Evolutionary conservation across 2,888 invertebrate species (phyloP), one percentile per base, ranked within the genome.

Genomic region (Polia nebulosa): DNA sequence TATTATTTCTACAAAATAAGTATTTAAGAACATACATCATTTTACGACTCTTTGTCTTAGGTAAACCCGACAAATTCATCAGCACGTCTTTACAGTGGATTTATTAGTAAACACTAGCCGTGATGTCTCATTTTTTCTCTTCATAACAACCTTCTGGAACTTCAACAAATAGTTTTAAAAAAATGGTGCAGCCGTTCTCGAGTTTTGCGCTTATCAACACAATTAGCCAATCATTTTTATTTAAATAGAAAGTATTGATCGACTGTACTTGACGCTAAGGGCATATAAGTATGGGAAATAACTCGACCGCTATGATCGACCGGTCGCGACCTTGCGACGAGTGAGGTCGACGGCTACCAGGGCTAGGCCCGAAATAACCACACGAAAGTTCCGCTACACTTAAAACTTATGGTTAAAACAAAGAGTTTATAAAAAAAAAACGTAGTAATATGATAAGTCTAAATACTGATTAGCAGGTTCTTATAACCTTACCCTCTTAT

Each of bases 301-400:
- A 59, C 32, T 56, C 32, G 20, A 8, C 13, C 13, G n/a, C 27
- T 63, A 60, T 49, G 20, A 69, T 80, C 76, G 76, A 76, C 56
- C 77, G 70, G 55, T 45, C 9, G 39, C 34, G 81, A 60, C 76
- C 76, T 76, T 76, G 81, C n/a, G 41, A 5, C 27, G 25, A 44
- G 32, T 25, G 51, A 80, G 76, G 80, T 56, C 52, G 80, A 22
- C 36, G 9, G 17, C 17, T 76, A 58, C 5, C 66, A 13, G 20
- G 51, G 75, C 44, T 47, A 25, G 53, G 49, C 49, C 53, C 22
- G 3, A 58, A 69, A 70, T 25, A 47, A 45, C 15, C n/a, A 9
- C 34, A 29, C 29, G 20, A 65, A 63, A 15, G 8, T 52, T 20
- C 11, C 25, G 34, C 4, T 11, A 11, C 27, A 63, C 27, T 63